Evolutionary conservation across 2,888 invertebrate species (phyloP).

Genomic region (Sarcophaga caerulescens): DNA sequence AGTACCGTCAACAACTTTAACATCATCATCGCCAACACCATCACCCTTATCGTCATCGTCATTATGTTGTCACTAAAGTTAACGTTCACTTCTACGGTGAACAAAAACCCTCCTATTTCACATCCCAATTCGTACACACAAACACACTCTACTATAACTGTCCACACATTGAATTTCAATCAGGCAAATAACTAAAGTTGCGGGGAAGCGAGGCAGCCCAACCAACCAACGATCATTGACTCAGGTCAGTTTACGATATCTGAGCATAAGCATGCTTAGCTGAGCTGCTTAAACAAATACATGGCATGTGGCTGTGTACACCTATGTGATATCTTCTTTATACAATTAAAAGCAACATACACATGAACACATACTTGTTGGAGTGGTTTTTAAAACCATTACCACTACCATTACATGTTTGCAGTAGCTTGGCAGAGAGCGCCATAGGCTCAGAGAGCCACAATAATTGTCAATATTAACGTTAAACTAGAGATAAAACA

Average conservation of each 20-base stretch:
- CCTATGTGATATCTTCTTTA: too few relatives aligned
- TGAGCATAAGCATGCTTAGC: neutral
- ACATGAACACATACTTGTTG: too few relatives aligned
- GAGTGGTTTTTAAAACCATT: too few relatives aligned
- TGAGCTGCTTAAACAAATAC: neutral
- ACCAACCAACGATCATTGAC: neutral
- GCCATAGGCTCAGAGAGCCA: too few relatives aligned
- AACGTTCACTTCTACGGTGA: neutral
- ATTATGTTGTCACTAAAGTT: neutral
- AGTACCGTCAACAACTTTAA: neutral
- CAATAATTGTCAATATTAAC: too few relatives aligned
- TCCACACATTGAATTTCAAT: neutral
- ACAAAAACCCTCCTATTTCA: neutral
- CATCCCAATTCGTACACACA: neutral
- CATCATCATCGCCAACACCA: neutral
- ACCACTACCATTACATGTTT: too few relatives aligned
- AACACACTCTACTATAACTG: neutral
- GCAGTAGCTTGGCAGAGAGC: too few relatives aligned
- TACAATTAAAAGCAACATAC: too few relatives aligned
- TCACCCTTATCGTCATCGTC: neutral
- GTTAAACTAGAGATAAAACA: neutral
- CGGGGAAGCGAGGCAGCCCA: neutral
- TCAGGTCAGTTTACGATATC: neutral
- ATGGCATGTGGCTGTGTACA: too few relatives aligned
- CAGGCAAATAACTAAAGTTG: neutral